Evolutionary conservation across 1,140 invertebrate genomes (phyloP), one percentile per base, ranked within the genome.

Genomic region (Arion vulgaris): DNA sequence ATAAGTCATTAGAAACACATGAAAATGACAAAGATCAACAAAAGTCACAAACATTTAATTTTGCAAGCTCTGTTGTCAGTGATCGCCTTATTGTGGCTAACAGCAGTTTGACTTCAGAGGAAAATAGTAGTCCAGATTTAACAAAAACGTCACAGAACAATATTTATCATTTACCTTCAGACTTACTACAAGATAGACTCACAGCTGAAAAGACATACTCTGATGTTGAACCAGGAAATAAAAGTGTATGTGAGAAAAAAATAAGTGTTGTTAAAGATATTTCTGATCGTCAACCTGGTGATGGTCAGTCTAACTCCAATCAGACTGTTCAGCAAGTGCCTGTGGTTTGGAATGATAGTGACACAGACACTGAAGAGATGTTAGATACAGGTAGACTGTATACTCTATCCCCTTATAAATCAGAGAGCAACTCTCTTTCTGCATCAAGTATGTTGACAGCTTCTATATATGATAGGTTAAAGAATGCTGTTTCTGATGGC

Each of bases 261-360:
- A 66, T 5, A 2, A 66, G 62, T 7, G 28, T 32, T 11, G 1
- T 34, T 32, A 2, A 66, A 66, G 62, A 32, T 66, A 17, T 66
- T 11, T 32, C 62, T 66, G 62, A 66, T 66, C 62, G 62, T 34
- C n/a, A 66, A 17, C 62, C 62, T 66, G 62, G 62, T 34, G 62
- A 66, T 66, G 62, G 62, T 32, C 62, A 66, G 28, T n/a, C n/a
- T 66, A 34, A 17, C 28, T 1, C n/a, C 7, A 28, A 34, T 66
- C 28, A 32, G n/a, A 66, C 11, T 7, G 62, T 23, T 2, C 62
- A 66, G 62, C 62, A 66, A 66, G 11, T 32, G 62, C 28, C 62
- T 66, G n/a, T 66, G 19, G n/a, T 66, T 0, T 32, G n/a, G 9
- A 66, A 13, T n/a, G 62, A 66, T 28, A 66, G 62, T 66, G 62